These are phyloP conservation scores for Limnodromus scolopaceus DNA, from an alignment of 2,797 vertebrate genomes.

Conservation along the genomic window DNA sequence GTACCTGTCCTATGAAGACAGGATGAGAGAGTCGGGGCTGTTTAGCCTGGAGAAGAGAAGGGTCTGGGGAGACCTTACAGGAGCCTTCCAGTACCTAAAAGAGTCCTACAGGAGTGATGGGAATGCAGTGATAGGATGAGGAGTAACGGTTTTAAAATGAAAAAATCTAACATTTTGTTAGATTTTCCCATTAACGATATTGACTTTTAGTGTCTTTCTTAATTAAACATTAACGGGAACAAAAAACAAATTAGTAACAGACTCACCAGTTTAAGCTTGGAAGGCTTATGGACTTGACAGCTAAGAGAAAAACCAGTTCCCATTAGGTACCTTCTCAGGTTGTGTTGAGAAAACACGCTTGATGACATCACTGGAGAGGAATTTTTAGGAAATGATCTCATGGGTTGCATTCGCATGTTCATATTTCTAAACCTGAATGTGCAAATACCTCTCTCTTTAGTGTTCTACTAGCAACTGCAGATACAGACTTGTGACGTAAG, in stretches of 20 bases:
- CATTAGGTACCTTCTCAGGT: not conserved
- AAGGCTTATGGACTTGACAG: not conserved
- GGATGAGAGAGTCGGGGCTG: too few relatives aligned
- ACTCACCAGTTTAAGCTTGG: not conserved
- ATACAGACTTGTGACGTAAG: not conserved
- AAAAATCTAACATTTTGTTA: conserved; percentile 1
- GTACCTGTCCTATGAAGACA: too few relatives aligned
- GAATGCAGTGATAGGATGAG: too few relatives aligned
- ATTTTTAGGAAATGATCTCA: not conserved
- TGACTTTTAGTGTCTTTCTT: conserved; percentile 25
- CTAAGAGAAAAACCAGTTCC: not conserved
- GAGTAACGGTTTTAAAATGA: too few relatives aligned
- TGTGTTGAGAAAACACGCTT: not conserved
- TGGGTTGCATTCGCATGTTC: not conserved
- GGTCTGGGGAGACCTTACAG: too few relatives aligned
- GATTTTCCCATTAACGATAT: conserved; percentile 41
- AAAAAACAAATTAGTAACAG: conserved; percentile 39
- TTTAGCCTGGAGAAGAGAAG: too few relatives aligned
- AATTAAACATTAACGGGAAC: conserved; percentile 39
- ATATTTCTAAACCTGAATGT: not conserved
- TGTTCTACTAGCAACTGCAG: not conserved
- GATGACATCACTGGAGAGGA: not conserved
- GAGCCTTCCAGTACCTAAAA: too few relatives aligned
- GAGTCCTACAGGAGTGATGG: too few relatives aligned
- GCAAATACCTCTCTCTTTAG: not conserved